Evolutionary conservation across 2,113 vertebrate genomes (phyloP), one percentile per base, ranked within the genome.

Genomic region (Dolichallabes microphthalmus): DNA sequence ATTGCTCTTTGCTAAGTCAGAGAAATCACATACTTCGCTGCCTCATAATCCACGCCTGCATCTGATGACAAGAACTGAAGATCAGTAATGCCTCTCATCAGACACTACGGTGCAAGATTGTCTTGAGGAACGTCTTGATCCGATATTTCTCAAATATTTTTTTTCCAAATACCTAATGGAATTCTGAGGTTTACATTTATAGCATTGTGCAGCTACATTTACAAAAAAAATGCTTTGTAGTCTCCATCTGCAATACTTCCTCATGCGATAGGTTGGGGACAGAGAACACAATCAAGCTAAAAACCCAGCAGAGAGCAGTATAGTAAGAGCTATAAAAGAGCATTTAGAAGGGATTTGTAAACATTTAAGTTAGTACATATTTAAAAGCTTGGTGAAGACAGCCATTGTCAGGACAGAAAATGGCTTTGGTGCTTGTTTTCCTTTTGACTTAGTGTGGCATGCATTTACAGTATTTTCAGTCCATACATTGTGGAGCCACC

Each of bases 1-100:
- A 89, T 91, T 93, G 92, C 92, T 93, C 89, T 90, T 84, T 91
- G 89, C 93, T 92, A 92, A 93, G 89, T 93, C 92, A 91, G 85
- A 87, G 79, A 66, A 35, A 90, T 82, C 55, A 88, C 87, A 87
- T 87, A 87, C 88, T 87, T 89, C 80, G 89, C 79, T 90, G 88
- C 88, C 89, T 92, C 80, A 87, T 82, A 86, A 73, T 81, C 68
- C 80, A 89, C 39, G 79, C 63, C 39, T 81, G 64, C 58, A 86
- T 82, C 45, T 52, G 69, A 86, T 63, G 57, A 84, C 60, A 84
- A 78, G n/a, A 22, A 7, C 60, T 53, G 13, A 77, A 84, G 61
- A 55, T 84, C 45, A 84, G n/a, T 64, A 64, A 19, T 55, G 61
- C 27, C 74, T 66, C 45, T 15, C 15, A 60, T 83, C 58, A 75